Evolutionary conservation across 2,888 invertebrate species (phyloP).

Genomic region (Hirtodrosophila duncani): DNA sequence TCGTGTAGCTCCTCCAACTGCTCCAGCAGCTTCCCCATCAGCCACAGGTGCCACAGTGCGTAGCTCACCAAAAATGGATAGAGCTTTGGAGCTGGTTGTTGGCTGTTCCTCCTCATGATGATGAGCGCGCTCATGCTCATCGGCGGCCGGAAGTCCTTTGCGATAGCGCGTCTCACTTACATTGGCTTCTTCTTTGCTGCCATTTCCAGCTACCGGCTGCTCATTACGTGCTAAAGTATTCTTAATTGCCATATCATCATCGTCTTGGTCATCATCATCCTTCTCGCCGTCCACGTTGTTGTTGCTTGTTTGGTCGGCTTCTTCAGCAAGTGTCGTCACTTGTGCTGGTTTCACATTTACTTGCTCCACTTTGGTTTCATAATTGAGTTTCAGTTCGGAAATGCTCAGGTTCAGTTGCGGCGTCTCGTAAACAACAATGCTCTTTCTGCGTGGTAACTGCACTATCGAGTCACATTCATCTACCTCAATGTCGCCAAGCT

Average conservation of each 20-base stretch:
- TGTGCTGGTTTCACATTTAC: slow-evolving; percentile 3
- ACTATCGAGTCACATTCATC: slow-evolving; percentile 20
- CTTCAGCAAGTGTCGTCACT: slow-evolving; percentile 12
- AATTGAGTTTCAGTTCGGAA: slow-evolving; percentile 68
- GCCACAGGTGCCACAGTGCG: slow-evolving; percentile 36
- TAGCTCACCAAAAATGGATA: slow-evolving; percentile 72
- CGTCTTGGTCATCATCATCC: slow-evolving; percentile 6
- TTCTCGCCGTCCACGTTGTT: slow-evolving; percentile 3
- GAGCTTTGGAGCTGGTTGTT: slow-evolving; percentile 56
- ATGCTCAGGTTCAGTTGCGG: slow-evolving; percentile 71
- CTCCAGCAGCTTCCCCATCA: slow-evolving; percentile 4
- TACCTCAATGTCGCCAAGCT: slow-evolving; percentile 9
- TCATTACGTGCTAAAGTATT: slow-evolving; percentile 41
- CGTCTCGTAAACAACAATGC: slow-evolving; percentile 71
- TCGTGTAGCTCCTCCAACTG: slow-evolving; percentile 35
- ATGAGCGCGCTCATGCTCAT: background rate
- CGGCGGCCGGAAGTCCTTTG: slow-evolving; percentile 45
- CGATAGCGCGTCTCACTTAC: slow-evolving; percentile 28
- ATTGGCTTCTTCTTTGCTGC: slow-evolving; percentile 2
- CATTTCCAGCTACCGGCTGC: slow-evolving; percentile 4
- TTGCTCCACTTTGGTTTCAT: slow-evolving; percentile 44
- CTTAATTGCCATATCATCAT: slow-evolving; percentile 29
- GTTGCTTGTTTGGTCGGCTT: slow-evolving; percentile 22
- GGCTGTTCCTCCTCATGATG: slow-evolving; percentile 48
- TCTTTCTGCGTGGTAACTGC: slow-evolving; percentile 37